Evolutionary conservation across 2,888 invertebrate genomes (phyloP).

Genomic region (Eupithecia exiguata): DNA sequence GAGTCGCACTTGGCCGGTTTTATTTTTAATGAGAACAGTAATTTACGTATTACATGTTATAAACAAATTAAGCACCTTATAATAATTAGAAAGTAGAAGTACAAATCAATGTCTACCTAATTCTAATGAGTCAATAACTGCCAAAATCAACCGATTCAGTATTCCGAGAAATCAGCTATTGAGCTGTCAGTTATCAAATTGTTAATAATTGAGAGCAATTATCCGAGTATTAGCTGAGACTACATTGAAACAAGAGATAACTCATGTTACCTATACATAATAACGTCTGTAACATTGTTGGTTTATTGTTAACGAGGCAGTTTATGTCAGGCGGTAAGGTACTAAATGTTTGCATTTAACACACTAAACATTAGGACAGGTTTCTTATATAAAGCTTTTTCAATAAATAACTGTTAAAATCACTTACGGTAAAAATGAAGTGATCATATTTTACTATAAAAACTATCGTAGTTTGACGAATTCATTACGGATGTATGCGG

Average conservation of each 20-base stretch:
- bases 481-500: no score
- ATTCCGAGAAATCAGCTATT: background rate
- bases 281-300: background rate
- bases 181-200: background rate
- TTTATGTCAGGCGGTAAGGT: background rate
- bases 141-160: background rate
- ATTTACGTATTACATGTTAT: no score
- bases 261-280: background rate
- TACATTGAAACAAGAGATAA: conserved; percentile 3
- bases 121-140: background rate
- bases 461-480: no score
- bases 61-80: no score
- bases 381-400: no score
- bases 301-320: conserved; percentile 3
- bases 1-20: no score
- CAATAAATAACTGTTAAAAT: no score
- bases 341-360: background rate
- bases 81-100: no score
- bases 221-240: conserved; percentile 6
- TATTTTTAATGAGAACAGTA: no score
- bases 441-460: no score
- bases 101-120: no score
- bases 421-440: no score
- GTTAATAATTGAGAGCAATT: conserved; percentile 4
- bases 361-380: background rate